A percentile compares a stretch with the other conserved stretches of the same genome.
These are phyloP conservation scores for Andrena fulva DNA, from an alignment of 2,888 invertebrate genomes.

Conservation along the genomic window DNA sequence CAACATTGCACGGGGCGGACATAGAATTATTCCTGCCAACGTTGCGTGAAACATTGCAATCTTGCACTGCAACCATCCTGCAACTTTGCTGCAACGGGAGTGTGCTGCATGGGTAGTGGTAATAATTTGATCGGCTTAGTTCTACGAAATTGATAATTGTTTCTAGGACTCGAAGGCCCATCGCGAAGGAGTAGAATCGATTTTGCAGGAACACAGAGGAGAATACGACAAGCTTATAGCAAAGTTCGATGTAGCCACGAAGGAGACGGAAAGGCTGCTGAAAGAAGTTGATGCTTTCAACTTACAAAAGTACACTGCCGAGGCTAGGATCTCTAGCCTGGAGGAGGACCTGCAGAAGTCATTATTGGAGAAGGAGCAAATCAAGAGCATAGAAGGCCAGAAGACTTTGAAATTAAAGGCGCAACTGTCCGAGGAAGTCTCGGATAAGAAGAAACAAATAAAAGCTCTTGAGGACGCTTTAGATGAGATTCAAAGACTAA, in stretches of 20 bases:
- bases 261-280: conserved; percentile 73
- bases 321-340: conserved; percentile 72
- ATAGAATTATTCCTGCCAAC: too few species aligned
- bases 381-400: conserved; percentile 69
- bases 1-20: too few species aligned
- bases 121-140: neutral
- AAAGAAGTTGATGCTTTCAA: conserved; percentile 76
- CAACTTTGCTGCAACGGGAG: too few species aligned
- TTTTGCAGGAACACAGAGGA: conserved; percentile 64
- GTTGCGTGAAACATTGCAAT: too few species aligned
- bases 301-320: conserved; percentile 74
- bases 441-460: conserved; percentile 73
- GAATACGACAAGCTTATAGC: conserved; percentile 66
- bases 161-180: conserved; percentile 63
- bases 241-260: conserved; percentile 71
- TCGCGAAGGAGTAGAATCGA: conserved; percentile 67
- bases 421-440: conserved; percentile 74
- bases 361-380: conserved; percentile 67
- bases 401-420: conserved; percentile 68
- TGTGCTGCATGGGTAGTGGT: neutral
- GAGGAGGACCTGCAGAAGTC: conserved; percentile 74
- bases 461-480: conserved; percentile 75
- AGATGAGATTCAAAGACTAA: conserved; percentile 79
- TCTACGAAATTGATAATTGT: neutral
- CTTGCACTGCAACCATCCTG: too few species aligned